These are phyloP conservation scores for Melanostigma gelatinosum DNA, from an alignment of 2,113 vertebrate genomes.

Conservation along the genomic window DNA sequence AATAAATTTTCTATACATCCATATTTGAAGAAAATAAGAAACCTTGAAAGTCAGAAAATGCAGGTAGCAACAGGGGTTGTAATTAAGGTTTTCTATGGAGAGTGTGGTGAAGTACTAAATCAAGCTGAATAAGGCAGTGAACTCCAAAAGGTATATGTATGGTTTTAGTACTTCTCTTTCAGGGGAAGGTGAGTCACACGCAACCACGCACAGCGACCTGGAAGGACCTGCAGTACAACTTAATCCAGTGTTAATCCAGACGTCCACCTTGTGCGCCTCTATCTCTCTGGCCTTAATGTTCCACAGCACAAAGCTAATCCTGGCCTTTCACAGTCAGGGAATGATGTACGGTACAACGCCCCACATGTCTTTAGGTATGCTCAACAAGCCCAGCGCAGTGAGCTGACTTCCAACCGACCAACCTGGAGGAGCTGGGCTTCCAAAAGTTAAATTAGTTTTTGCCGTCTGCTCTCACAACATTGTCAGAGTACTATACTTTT, in stretches of 20 bases:
- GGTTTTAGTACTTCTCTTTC: conserved; percentile 15
- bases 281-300: conserved; percentile 46
- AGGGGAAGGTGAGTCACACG: conserved; percentile 44
- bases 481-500: neutral
- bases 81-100: neutral
- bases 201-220: conserved; percentile 35
- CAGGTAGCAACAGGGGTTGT: neutral
- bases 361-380: conserved; percentile 45
- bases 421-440: neutral
- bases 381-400: conserved; percentile 22
- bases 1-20: neutral
- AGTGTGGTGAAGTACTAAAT: neutral
- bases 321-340: conserved; percentile 44
- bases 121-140: neutral
- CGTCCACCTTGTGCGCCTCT: conserved; percentile 24
- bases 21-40: neutral
- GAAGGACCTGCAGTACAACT: conserved; percentile 46
- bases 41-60: neutral
- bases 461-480: neutral
- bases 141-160: neutral
- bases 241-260: conserved; percentile 71
- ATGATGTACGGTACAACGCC: conserved; percentile 37
- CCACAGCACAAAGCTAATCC: conserved; percentile 63
- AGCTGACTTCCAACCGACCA: conserved; percentile 23
- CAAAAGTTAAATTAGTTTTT: neutral